Evolutionary conservation across 2,113 vertebrate genomes (phyloP).

Genomic region (Labrus mixtus): DNA sequence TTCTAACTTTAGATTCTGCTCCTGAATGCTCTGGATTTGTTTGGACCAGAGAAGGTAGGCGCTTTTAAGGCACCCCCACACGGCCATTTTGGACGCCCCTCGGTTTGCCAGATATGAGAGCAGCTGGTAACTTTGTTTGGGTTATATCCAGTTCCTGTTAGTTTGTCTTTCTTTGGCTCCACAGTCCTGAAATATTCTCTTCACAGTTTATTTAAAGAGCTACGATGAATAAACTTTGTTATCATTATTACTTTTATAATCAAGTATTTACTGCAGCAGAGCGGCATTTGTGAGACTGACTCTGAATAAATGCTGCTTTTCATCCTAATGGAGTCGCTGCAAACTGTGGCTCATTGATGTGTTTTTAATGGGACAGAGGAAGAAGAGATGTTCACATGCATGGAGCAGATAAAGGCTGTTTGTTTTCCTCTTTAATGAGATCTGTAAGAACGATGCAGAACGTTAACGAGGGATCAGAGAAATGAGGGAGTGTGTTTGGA

Average conservation of each 20-base stretch:
- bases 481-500: slow-evolving; percentile 15
- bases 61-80: too few species aligned
- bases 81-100: too few species aligned
- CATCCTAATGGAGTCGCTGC: slow-evolving; percentile 13
- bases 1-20: too few species aligned
- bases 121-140: too few species aligned
- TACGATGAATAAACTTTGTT: not conserved
- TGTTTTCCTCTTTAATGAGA: slow-evolving; percentile 20
- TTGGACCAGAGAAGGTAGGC: too few species aligned
- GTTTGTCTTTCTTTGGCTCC: too few species aligned
- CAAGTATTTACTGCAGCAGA: not conserved
- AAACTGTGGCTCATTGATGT: slow-evolving; percentile 4
- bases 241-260: not conserved
- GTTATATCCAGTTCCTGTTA: too few species aligned
- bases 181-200: not conserved
- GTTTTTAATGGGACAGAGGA: not conserved
- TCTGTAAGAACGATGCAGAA: slow-evolving; percentile 8
- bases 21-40: too few species aligned
- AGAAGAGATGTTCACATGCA: not conserved
- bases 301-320: not conserved
- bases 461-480: slow-evolving; percentile 34
- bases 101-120: too few species aligned
- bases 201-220: not conserved
- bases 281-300: not conserved
- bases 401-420: slow-evolving; percentile 13